A percentile compares a stretch with the other conserved stretches of the same genome.
phyloP scores from a whole-genome alignment of 2,113 vertebrate genomes.

The Propithecus coquereli region DNA sequence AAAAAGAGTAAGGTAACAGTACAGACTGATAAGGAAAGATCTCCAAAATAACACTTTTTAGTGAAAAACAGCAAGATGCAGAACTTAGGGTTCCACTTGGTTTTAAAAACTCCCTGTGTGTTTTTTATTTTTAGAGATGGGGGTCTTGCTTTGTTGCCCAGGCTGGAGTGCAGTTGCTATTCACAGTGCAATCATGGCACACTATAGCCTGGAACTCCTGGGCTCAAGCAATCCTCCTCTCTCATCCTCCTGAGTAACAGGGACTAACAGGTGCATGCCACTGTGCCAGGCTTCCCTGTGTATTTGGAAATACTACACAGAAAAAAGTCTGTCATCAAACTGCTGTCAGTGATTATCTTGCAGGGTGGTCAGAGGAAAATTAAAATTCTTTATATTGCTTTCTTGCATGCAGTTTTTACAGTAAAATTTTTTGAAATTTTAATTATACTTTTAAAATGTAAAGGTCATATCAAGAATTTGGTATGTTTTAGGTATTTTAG shows the following conservation, averaged over 20 bases:
- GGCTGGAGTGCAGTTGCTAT: neutral
- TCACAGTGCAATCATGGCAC: neutral
- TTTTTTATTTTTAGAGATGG: neutral
- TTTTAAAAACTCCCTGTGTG: neutral
- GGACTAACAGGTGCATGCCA: neutral
- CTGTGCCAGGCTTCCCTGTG: neutral
- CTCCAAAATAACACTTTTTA: neutral
- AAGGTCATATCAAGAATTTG: neutral
- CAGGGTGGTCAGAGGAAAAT: neutral
- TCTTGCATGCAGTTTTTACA: conserved; percentile 1
- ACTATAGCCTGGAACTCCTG: neutral
- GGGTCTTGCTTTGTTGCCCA: neutral
- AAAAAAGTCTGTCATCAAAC: neutral
- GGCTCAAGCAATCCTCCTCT: neutral
- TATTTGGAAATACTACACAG: neutral
- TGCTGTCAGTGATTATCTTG: neutral
- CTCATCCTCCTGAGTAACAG: neutral
- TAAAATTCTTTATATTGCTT: neutral
- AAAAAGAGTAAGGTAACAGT: neutral
- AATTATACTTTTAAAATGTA: neutral
- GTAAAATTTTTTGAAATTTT: conserved; percentile 12
- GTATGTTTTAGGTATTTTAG: conserved; percentile 31
- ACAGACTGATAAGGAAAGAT: neutral
- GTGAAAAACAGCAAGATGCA: neutral
- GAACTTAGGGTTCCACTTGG: neutral